Evolutionary conservation across 37 sponge, comb jelly and placozoan genomes (phyloP).

Genomic region (Axinella damicornis): DNA sequence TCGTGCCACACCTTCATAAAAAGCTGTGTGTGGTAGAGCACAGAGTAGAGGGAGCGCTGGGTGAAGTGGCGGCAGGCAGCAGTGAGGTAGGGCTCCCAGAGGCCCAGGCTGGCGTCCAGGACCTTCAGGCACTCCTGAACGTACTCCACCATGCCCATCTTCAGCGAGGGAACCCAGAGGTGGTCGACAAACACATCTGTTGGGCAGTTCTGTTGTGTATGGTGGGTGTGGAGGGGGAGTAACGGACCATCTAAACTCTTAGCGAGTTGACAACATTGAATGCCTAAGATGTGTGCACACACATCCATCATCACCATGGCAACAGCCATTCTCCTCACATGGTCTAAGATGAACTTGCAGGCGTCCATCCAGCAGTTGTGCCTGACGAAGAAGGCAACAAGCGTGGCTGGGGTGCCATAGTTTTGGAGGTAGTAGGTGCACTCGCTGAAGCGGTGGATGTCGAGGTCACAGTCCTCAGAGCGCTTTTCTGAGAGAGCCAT

Average conservation of each 20-base stretch:
- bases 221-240: too few relatives aligned
- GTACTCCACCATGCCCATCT: constrained; percentile 56
- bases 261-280: background rate
- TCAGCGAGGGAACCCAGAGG: constrained; percentile 79
- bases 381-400: constrained; percentile 81
- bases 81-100: constrained; percentile 83
- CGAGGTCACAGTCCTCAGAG: constrained; percentile 59
- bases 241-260: background rate
- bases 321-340: constrained; percentile 49
- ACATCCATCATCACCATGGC: too few relatives aligned
- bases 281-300: too few relatives aligned
- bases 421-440: constrained; percentile 87
- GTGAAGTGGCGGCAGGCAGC: constrained; percentile 75
- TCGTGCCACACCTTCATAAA: constrained; percentile 79
- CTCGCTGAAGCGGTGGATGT: constrained; percentile 72
- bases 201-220: constrained; percentile 61
- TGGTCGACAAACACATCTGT: constrained; percentile 85
- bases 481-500: constrained; percentile 9
- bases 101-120: constrained; percentile 55
- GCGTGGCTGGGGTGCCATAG: constrained; percentile 66
- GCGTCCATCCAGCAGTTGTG: constrained; percentile 80
- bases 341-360: constrained; percentile 69
- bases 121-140: constrained; percentile 59
- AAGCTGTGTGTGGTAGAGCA: constrained; percentile 80
- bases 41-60: constrained; percentile 47